Percentiles rank a stretch among this genome's conserved stretches.
These are phyloP conservation scores for Phania funesta DNA, from an alignment of 2,888 invertebrate genomes.

Conservation along the genomic window DNA sequence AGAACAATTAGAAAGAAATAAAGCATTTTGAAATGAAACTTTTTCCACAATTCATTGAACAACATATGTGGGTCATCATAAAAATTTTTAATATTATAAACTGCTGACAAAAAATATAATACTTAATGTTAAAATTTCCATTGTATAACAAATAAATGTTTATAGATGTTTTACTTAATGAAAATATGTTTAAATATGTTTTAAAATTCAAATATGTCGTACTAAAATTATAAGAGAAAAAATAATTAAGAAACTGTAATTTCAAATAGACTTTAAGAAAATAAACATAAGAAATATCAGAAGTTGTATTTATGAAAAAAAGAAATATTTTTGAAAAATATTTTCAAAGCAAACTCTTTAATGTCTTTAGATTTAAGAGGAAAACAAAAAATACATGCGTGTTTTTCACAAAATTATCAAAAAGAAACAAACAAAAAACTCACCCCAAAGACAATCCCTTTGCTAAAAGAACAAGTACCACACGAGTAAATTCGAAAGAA, in stretches of 20 bases:
- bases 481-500: not conserved
- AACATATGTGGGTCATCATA: no score
- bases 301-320: constrained; percentile 46
- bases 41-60: constrained; percentile 3
- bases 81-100: no score
- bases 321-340: constrained; percentile 49
- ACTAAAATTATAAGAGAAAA: constrained; percentile 60
- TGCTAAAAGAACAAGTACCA: constrained; percentile 20
- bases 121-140: constrained; percentile 41
- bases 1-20: not conserved
- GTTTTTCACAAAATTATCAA: constrained; percentile 2
- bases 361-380: constrained; percentile 46
- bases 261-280: constrained; percentile 76
- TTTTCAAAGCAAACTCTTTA: constrained; percentile 40
- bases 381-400: not conserved
- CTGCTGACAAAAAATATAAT: not conserved
- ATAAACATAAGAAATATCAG: constrained; percentile 59
- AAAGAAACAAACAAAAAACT: constrained; percentile 1
- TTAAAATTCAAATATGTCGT: constrained; percentile 43
- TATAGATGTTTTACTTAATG: constrained; percentile 58
- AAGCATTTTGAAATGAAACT: not conserved
- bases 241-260: constrained; percentile 80
- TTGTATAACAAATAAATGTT: constrained; percentile 58
- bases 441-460: constrained; percentile 63
- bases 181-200: constrained; percentile 48